Conservation (phyloP, 2,888 invertebrate species). For the Cryptus armator region DNA sequence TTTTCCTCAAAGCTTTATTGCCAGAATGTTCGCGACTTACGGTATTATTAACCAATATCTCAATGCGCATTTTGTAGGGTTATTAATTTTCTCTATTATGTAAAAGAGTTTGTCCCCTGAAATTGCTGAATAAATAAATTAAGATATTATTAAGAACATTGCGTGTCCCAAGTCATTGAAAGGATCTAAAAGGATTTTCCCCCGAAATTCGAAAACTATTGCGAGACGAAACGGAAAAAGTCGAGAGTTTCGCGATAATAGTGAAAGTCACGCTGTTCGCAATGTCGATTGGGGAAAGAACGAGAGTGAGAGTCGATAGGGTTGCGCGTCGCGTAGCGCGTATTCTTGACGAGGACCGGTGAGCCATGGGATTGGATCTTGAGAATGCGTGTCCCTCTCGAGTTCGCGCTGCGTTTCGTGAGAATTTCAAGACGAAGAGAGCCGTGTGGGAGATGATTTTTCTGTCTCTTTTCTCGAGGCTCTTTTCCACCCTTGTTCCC, state of each 20-base stretch:
- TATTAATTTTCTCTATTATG: background rate
- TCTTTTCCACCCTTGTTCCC: constrained; percentile 30
- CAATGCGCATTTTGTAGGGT: background rate
- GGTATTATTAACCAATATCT: no score
- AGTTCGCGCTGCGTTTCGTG: constrained; percentile 49
- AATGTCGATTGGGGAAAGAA: constrained; percentile 29
- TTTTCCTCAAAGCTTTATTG: no score
- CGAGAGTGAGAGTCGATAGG: constrained; percentile 12
- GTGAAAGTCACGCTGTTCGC: constrained; percentile 45
- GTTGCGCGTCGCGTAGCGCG: constrained; percentile 53
- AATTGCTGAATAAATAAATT: no score
- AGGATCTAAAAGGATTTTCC: no score
- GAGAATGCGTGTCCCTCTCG: constrained; percentile 75
- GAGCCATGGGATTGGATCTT: constrained; percentile 75
- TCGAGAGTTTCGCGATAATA: constrained; percentile 35
- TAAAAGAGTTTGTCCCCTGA: no score
- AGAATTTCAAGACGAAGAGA: background rate
- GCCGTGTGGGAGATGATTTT: constrained; percentile 23
- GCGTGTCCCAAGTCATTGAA: constrained; percentile 6
- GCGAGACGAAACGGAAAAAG: background rate
- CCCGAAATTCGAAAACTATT: constrained; percentile 20
- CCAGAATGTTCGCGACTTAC: no score
- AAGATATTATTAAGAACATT: background rate
- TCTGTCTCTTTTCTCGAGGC: constrained; percentile 43
- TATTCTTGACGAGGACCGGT: constrained; percentile 73